A percentile compares a stretch with the other conserved stretches of the same genome.
These are phyloP conservation scores for Drosophila hamatofila DNA, from an alignment of 2,888 invertebrate species.

Conservation along the genomic window DNA sequence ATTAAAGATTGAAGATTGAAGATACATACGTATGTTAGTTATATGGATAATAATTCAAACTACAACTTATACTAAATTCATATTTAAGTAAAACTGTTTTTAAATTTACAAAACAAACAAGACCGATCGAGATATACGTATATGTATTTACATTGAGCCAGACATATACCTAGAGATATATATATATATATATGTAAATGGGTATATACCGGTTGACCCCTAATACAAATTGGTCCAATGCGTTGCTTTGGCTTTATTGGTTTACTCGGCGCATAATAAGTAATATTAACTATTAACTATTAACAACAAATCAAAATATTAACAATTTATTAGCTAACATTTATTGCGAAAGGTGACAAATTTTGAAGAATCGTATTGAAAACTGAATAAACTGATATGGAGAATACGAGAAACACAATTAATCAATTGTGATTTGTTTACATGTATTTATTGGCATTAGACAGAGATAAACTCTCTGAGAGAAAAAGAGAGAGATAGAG, in stretches of 20 bases:
- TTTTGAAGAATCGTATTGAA: conserved; percentile 36
- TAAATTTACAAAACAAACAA: conserved; percentile 52
- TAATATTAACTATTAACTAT: conserved; percentile 17
- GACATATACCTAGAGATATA: conserved; percentile 28
- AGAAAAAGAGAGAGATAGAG: conserved; percentile 9
- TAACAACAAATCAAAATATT: conserved; percentile 27
- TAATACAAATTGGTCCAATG: conserved; percentile 60
- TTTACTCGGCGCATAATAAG: conserved; percentile 49
- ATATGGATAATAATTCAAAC: conserved; percentile 25
- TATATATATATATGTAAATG: conserved; percentile 18
- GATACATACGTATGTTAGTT: conserved; percentile 49
- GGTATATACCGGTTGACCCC: conserved; percentile 7
- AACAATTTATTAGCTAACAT: conserved; percentile 50
- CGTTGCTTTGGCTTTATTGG: conserved; percentile 71
- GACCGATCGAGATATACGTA: conserved; percentile 1
- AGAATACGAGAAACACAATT: conserved; percentile 2
- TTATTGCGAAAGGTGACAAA: conserved; percentile 20
- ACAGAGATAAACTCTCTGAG: background rate
- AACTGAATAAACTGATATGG: conserved; percentile 14
- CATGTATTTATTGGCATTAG: conserved; percentile 52
- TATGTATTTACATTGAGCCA: conserved; percentile 16
- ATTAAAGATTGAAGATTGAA: conserved; percentile 39
- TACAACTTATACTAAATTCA: conserved; percentile 23
- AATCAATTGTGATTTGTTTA: conserved; percentile 69
- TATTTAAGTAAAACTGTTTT: conserved; percentile 57